phyloP scores from a whole-genome alignment of 1,140 invertebrate species.

The Drosophila sproati region DNA sequence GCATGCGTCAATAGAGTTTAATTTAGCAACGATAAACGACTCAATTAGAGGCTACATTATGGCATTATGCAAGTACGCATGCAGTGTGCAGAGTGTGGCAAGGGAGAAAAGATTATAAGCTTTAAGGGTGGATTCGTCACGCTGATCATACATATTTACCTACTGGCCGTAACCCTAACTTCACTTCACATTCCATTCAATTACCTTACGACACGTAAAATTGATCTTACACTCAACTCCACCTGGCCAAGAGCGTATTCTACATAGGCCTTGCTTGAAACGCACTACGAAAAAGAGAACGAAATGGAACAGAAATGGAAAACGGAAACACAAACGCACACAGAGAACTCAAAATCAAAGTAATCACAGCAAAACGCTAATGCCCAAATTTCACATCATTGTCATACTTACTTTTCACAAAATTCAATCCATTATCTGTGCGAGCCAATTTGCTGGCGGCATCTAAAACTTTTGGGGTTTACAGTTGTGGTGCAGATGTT shows the following conservation, averaged over 20 bases:
- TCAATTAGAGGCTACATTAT: constrained; percentile 35
- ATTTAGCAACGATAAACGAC: constrained; percentile 43
- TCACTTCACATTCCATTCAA: constrained; percentile 72
- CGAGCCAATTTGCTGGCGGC: constrained; percentile 55
- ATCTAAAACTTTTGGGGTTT: constrained; percentile 51
- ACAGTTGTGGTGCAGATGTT: constrained; percentile 56
- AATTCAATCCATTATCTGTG: constrained; percentile 62
- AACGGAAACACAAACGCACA: constrained; percentile 1
- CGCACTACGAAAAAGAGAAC: constrained; percentile 50
- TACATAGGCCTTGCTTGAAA: constrained; percentile 60
- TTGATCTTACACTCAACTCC: constrained; percentile 66
- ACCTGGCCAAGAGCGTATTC: constrained; percentile 75
- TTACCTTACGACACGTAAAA: constrained; percentile 67
- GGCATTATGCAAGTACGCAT: constrained; percentile 15
- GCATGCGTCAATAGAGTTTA: constrained; percentile 44
- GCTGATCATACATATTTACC: constrained; percentile 63
- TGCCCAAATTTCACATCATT: not conserved
- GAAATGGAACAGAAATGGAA: constrained; percentile 10
- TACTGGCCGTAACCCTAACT: constrained; percentile 54
- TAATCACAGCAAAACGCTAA: not conserved
- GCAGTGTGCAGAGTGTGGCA: not conserved
- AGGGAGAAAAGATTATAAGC: not conserved
- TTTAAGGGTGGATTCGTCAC: not conserved
- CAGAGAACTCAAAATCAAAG: constrained; percentile 2
- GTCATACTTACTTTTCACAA: constrained; percentile 78